phyloP scores from a whole-genome alignment of 2,113 vertebrate species.

The Prolemur simus region DNA sequence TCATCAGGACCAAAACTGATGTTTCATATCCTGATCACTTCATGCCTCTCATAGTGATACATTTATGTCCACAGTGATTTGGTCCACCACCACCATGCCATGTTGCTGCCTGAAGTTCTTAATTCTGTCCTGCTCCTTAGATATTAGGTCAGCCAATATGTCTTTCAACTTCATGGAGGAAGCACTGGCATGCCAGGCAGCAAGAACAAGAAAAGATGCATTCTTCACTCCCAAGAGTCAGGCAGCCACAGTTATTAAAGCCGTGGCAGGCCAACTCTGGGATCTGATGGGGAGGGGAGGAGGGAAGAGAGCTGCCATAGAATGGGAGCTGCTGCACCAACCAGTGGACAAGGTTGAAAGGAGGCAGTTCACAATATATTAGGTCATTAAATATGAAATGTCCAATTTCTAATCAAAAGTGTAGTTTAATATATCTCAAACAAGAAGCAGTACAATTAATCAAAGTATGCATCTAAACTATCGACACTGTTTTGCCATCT shows the following conservation, averaged over 20 bases:
- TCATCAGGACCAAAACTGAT: slow-evolving; percentile 96
- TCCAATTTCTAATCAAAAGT: no score
- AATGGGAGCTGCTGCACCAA: not conserved
- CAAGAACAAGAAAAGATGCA: slow-evolving; percentile 87
- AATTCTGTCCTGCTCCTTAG: slow-evolving; percentile 94
- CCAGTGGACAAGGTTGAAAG: not conserved
- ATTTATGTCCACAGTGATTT: slow-evolving; percentile 96
- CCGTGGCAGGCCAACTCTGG: not conserved
- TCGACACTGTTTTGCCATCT: no score
- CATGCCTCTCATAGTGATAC: slow-evolving; percentile 96
- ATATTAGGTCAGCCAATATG: slow-evolving; percentile 90
- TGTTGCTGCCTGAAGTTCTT: slow-evolving; percentile 95
- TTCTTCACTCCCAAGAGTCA: slow-evolving; percentile 81
- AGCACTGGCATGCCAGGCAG: slow-evolving; percentile 90
- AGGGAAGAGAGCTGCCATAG: not conserved
- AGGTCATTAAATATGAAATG: no score
- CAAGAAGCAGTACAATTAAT: no score
- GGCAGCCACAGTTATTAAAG: not conserved
- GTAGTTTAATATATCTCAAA: no score
- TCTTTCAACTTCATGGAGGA: slow-evolving; percentile 95
- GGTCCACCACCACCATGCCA: slow-evolving; percentile 93
- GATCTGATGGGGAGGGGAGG: not conserved
- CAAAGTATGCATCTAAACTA: no score
- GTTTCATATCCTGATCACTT: slow-evolving; percentile 97
- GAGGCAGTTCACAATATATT: not conserved